Evolutionary conservation across 23 tunicate species (phyloP).

Genomic region (Corella eumyota): DNA sequence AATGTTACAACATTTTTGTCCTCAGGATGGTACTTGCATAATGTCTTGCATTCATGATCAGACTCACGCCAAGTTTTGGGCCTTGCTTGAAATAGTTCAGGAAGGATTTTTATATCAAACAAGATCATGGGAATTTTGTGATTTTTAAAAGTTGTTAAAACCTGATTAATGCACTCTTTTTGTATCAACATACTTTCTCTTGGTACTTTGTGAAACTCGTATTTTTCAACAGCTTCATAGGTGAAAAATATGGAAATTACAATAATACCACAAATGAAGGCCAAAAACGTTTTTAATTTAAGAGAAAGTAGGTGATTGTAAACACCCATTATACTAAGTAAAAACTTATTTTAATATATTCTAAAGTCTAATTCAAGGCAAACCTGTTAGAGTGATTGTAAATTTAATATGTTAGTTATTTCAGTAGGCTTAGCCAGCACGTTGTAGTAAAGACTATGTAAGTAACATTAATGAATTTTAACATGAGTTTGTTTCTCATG

Average conservation of each 20-base stretch:
- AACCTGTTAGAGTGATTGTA: too few species aligned
- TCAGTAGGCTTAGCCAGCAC: too few species aligned
- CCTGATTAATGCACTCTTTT: slow-evolving; percentile 23
- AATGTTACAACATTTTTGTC: slow-evolving; percentile 70
- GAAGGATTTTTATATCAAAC: slow-evolving; percentile 65
- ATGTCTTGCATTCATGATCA: slow-evolving; percentile 43
- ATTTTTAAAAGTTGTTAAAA: slow-evolving; percentile 13
- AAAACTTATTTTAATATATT: too few species aligned
- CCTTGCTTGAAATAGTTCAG: slow-evolving; percentile 44
- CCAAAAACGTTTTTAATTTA: slow-evolving; percentile 11
- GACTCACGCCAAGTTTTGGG: slow-evolving; percentile 55
- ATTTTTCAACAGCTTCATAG: slow-evolving; percentile 19
- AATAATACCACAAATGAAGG: slow-evolving; percentile 5
- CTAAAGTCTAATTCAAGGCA: too few species aligned
- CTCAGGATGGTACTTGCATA: slow-evolving; percentile 77
- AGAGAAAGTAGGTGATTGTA: slow-evolving; percentile 6
- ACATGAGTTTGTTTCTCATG: too few species aligned
- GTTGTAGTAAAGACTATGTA: too few species aligned
- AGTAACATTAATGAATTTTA: too few species aligned
- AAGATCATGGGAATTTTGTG: slow-evolving; percentile 37
- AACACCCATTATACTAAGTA: slow-evolving; percentile 12
- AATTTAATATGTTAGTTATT: too few species aligned
- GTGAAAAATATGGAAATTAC: slow-evolving; percentile 5
- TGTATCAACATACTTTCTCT: slow-evolving; percentile 26
- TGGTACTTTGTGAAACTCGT: slow-evolving; percentile 23